A percentile compares a stretch with the other conserved stretches of the same genome.
Evolutionary conservation across 2,797 vertebrate genomes (phyloP).

Genomic region (Coccyzus lansbergi): DNA sequence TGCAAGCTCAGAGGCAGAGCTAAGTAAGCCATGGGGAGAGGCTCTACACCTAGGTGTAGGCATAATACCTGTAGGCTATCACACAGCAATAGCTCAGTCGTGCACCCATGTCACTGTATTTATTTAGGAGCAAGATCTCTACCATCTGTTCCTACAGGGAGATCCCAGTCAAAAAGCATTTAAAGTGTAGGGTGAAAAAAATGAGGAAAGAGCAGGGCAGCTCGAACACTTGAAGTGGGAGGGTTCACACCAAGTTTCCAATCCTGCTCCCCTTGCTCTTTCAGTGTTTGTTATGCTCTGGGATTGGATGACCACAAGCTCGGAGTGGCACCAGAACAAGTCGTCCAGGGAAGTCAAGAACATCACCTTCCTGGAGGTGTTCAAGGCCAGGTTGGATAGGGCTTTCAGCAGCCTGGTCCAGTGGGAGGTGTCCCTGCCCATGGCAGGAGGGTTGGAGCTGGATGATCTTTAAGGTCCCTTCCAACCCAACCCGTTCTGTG

Average conservation of each 20-base stretch:
- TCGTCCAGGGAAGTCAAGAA: too few species aligned
- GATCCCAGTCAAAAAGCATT: background rate
- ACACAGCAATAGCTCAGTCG: accelerated
- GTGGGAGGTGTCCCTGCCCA: too few species aligned
- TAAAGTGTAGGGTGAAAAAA: accelerated
- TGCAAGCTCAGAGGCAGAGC: background rate
- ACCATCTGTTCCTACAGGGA: background rate
- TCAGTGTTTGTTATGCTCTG: too few species aligned
- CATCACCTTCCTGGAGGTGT: too few species aligned
- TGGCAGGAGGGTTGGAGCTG: too few species aligned
- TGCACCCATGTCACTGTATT: background rate
- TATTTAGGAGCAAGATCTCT: background rate
- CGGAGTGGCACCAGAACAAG: too few species aligned
- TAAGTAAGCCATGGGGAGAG: background rate
- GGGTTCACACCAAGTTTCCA: background rate
- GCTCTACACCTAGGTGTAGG: background rate
- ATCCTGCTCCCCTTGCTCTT: background rate
- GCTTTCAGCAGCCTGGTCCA: too few species aligned
- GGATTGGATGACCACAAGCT: too few species aligned
- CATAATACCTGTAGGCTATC: background rate
- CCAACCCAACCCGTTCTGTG: too few species aligned
- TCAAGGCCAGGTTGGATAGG: too few species aligned
- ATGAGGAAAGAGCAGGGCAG: background rate
- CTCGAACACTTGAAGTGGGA: background rate
- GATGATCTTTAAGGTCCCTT: too few species aligned